These are phyloP conservation scores for Sciurus vulgaris DNA, from an alignment of 2,797 vertebrate species.

Conservation along the genomic window DNA sequence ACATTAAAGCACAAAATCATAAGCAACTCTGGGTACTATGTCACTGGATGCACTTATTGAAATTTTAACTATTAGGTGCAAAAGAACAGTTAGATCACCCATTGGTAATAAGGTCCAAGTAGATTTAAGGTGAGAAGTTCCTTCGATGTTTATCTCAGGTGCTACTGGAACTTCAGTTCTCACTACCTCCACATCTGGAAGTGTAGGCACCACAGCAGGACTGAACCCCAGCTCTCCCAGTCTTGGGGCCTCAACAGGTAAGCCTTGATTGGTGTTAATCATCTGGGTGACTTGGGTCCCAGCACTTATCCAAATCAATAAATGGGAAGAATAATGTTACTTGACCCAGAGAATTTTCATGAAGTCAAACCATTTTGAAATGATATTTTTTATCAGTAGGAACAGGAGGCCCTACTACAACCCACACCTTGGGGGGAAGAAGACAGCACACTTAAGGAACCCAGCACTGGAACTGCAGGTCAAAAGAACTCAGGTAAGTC, in stretches of 20 bases:
- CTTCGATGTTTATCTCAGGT: background rate
- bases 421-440: background rate
- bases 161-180: background rate
- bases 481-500: background rate
- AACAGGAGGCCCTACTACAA: background rate
- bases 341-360: background rate
- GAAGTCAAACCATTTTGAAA: background rate
- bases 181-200: background rate
- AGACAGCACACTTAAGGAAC: background rate
- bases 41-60: background rate
- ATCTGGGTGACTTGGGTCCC: too few species aligned
- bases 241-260: background rate
- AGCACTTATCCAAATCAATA: too few species aligned
- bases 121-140: background rate
- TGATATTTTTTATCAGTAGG: background rate
- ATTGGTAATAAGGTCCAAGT: accelerated
- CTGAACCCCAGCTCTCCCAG: background rate
- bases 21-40: background rate
- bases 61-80: background rate
- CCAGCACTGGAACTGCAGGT: background rate
- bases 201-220: background rate
- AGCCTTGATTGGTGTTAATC: background rate
- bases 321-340: background rate
- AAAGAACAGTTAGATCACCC: too few species aligned
- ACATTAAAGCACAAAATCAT: background rate